phyloP scores from a whole-genome alignment of 2,888 invertebrate species.

The Sarcophaga rosellei region DNA sequence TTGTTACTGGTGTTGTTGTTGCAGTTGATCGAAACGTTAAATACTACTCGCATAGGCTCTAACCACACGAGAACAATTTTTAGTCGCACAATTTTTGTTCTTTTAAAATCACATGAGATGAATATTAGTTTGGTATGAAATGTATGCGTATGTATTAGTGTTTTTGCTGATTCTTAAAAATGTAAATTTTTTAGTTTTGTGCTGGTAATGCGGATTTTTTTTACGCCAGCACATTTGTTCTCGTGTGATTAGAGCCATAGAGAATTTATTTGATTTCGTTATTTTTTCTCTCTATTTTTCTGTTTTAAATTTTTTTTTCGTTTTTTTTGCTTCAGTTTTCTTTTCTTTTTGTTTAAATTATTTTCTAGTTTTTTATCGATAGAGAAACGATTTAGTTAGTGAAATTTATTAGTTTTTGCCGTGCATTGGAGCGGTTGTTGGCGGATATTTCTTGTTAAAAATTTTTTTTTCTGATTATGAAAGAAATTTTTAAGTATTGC shows the following conservation, averaged over 20 bases:
- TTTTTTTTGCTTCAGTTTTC: background rate
- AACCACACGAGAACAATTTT: too few species aligned
- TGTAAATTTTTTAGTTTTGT: too few species aligned
- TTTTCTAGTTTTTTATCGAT: conserved; percentile 33
- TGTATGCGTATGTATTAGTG: too few species aligned
- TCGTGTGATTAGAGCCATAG: too few species aligned
- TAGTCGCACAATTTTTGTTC: too few species aligned
- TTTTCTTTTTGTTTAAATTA: conserved; percentile 6
- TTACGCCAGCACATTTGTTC: too few species aligned
- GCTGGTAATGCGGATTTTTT: too few species aligned
- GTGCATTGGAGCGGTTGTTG: conserved; percentile 24
- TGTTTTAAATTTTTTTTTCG: background rate
- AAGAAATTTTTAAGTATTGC: background rate
- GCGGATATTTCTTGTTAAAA: background rate
- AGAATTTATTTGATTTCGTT: background rate
- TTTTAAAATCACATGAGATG: too few species aligned
- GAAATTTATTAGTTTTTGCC: conserved; percentile 38
- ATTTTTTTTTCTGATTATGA: background rate
- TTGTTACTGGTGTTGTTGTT: background rate
- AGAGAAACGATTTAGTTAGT: conserved; percentile 20
- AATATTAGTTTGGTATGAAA: too few species aligned
- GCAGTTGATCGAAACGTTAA: background rate
- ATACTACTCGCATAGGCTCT: background rate
- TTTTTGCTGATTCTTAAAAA: too few species aligned
- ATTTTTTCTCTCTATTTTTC: background rate